Evolutionary conservation across 35 echinoderm and acorn worm species (phyloP).

Genomic region (Heliocidaris tuberculata): DNA sequence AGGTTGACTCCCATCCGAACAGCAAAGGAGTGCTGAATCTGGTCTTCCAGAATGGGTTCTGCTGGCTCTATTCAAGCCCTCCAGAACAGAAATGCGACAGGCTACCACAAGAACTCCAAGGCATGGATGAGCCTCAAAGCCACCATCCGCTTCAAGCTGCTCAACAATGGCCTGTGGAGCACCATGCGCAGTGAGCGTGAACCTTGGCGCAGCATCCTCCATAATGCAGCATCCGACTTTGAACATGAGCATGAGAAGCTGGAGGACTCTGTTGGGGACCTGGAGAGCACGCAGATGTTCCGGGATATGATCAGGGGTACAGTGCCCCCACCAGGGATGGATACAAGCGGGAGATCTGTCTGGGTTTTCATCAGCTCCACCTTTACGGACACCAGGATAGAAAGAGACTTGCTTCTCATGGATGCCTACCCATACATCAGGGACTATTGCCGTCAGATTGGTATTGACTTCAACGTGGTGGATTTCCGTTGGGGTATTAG

Average conservation of each 20-base stretch:
- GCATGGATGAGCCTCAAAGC: slow-evolving; percentile 53
- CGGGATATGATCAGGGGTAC: slow-evolving; percentile 59
- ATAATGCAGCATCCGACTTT: slow-evolving; percentile 58
- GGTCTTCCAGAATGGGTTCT: neutral
- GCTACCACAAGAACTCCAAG: neutral
- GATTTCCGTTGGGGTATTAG: slow-evolving; percentile 94
- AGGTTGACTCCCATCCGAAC: neutral
- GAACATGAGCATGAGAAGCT: slow-evolving; percentile 48
- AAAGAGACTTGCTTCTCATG: slow-evolving; percentile 81
- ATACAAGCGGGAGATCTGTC: slow-evolving; percentile 56
- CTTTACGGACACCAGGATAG: slow-evolving; percentile 84
- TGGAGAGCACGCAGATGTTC: slow-evolving; percentile 54
- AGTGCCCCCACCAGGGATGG: slow-evolving; percentile 53
- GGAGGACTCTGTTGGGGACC: neutral
- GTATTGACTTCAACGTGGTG: slow-evolving; percentile 79
- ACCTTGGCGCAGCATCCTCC: slow-evolving; percentile 77
- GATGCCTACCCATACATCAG: slow-evolving; percentile 88
- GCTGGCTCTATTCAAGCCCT: neutral
- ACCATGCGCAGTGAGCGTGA: slow-evolving; percentile 61
- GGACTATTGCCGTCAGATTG: slow-evolving; percentile 71
- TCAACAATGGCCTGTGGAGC: slow-evolving; percentile 54
- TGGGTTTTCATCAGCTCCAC: slow-evolving; percentile 98
- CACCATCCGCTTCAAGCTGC: slow-evolving; percentile 54
- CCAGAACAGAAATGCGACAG: neutral
- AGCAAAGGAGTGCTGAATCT: neutral